Base-by-base conservation (phyloP, 2,113 vertebrate genomes). In the Xiphias gladius region DNA sequence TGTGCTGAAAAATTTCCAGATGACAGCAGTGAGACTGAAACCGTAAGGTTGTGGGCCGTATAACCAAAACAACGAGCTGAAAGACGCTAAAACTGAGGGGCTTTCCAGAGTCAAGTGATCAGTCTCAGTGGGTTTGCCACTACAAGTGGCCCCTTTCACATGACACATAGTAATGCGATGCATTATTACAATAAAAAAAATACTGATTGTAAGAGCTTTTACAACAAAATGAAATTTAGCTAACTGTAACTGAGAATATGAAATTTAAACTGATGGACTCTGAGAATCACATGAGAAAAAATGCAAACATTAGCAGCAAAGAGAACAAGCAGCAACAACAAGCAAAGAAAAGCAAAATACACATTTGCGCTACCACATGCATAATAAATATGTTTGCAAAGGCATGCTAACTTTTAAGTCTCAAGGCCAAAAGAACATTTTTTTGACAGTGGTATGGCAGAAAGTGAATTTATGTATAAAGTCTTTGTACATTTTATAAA, bases 301-400 rank as follows among this genome's bases (percentile, higher is more conserved):
- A 54, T n/a, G 2, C 6, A 65, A 71, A 69, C 24, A 26, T 17
- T 17, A 35, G 28, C 28, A 65, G 63, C 30, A 73, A 80, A 64
- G 14, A 62, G 28, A 70, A n/a, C n/a, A n/a, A n/a, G n/a, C n/a
- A n/a, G n/a, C 48, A 73, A 13, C 13, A 11, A 9, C 14, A 37
- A 17, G 54, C 12, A 43, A 4, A 24, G 8, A 13, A 55, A 55
- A 79, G 32, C 71, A 4, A 43, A 52, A 70, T 30, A 7, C 35
- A 37, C 59, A 50, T 20, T 19, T 65, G 41, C 32, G 48, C 59
- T 28, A 58, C 58, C 78, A 63, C 64, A 73, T 2, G 9, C 37
- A 68, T 46, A 79, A 76, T 73, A 55, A 86, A 73, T 72, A 70
- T 62, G 65, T 54, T 70, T 70, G 70, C 9, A 10, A 82, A 65